Evolutionary conservation across 2,113 vertebrate genomes (phyloP), one percentile per base, ranked within the genome.

Genomic region (Hyaena hyaena): DNA sequence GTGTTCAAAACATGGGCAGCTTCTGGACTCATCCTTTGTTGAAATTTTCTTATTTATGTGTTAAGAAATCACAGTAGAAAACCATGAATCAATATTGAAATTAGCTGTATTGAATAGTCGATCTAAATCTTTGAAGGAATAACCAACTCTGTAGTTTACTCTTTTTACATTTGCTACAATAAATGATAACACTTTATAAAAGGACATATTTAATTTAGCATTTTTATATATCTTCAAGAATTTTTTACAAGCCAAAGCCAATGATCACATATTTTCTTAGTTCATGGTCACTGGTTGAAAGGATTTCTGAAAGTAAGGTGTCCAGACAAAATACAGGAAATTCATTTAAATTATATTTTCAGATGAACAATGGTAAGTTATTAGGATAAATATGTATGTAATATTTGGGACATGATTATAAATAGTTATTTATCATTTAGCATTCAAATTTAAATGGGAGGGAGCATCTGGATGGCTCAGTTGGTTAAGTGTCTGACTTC

Each of bases 381-480:
- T 88, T 71, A 84, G 33, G 35, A n/a, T 88, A 77, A 48, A 48
- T 82, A 76, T 89, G 1, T 58, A 21, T 58, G 2, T 66, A 33
- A 80, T 84, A 91, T 69, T 50, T 88, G 24, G 31, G 33, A 80
- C 5, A 85, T 66, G n/a, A 26, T 50, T 48, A 80, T 61, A 28
- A 83, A 81, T 92, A 85, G 21, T 7, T 68, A 21, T 73, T 79
- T 43, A 5, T 48, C 21, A 5, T 19, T 91, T 91, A 73, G 66
- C 77, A 93, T 55, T 83, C 74, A 88, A 63, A 80, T 80, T 88
- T 93, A 93, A 95, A 31, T 81, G 10, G 1, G 39, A 85, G 23
- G 58, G 53, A 14, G 53, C 53, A 16, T 14, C 53, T 53, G 53
- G 53, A 14, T 53, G 53, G 53, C 53, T 53, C 53, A 53, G 53